Evolutionary conservation across 2,888 invertebrate species (phyloP), one percentile per base, ranked within the genome.

Genomic region (Diarsia rubi): DNA sequence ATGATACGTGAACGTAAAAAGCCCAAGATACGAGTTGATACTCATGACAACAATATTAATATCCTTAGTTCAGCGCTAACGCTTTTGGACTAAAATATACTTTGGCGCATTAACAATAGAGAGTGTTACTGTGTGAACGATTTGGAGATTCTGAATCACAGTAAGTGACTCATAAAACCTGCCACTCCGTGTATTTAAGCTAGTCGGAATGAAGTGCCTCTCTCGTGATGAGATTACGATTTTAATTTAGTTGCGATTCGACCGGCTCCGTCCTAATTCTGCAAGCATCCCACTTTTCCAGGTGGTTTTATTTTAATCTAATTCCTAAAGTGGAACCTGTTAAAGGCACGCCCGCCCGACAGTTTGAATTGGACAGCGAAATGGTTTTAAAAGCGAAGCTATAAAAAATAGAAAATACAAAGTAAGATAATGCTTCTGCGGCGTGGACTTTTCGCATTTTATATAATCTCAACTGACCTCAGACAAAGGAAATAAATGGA

Each of bases 11-110:
- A 79, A 84, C 77, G 75, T 86, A 82, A 84, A 86, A 86, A 75
- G 74, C 75, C 73, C 67, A 83, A 84, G 77, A 79, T 82, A 84
- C 86, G 71, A 81, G 74, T 79, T 75, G 75, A 68, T 73, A 72
- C 73, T 69, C 86, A 79, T 79, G 84, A 88, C 86, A 78, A 81
- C 71, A 88, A 83, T 79, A 88, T 88, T 84, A 86, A 88, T 88
- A 86, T 84, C 78, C 76, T 68, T 60, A 65, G 73, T 75, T 71
- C 77, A 75, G 42, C 68, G 62, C 62, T 69, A 31, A 79, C 57
- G 52, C 63, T 73, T 65, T 77, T 71, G 69, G 52, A 65, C 74
- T 60, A 88, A 78, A 84, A 82, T 77, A 77, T 47, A 83, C 88
- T 79, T 79, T 81, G 80, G 73, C 63, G 54, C 78, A 59, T 73